A percentile compares a stretch with the other conserved stretches of the same genome.
These are phyloP conservation scores for Mesorhabditis belari DNA, from an alignment of 2,888 invertebrate species.

Conservation along the genomic window DNA sequence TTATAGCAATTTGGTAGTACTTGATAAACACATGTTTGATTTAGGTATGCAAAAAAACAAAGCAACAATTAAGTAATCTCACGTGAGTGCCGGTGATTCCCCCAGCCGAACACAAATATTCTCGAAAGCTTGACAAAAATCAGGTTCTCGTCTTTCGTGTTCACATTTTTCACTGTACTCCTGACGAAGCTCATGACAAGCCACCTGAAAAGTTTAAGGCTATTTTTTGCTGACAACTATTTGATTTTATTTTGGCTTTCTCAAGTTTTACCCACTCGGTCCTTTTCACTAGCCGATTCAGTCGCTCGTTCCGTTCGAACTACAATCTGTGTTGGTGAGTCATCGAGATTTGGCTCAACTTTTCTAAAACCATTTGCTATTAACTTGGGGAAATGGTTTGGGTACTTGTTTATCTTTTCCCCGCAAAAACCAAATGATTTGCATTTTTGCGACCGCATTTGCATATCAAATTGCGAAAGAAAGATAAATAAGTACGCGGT, in stretches of 20 bases:
- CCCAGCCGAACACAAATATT: conserved; percentile 40
- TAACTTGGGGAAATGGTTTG: too few relatives aligned
- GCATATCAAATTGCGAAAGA: too few relatives aligned
- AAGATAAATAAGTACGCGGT: too few relatives aligned
- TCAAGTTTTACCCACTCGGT: neutral
- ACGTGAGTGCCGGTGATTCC: conserved; percentile 2
- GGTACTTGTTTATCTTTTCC: too few relatives aligned
- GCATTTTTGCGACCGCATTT: too few relatives aligned
- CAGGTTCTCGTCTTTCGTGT: conserved; percentile 13
- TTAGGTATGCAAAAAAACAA: too few relatives aligned
- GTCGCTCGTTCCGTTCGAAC: neutral
- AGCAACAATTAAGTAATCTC: neutral
- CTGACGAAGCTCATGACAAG: conserved; percentile 34
- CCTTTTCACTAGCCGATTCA: neutral
- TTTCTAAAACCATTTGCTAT: too few relatives aligned
- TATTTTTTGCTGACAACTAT: neutral
- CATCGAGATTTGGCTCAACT: neutral
- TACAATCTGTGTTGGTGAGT: neutral
- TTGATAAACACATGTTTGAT: too few relatives aligned
- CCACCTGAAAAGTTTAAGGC: conserved; percentile 17
- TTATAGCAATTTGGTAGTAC: too few relatives aligned
- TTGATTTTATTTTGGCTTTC: neutral
- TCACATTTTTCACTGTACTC: conserved; percentile 35
- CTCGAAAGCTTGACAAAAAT: conserved; percentile 37
- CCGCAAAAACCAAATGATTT: too few relatives aligned